Evolutionary conservation across 2,797 vertebrate genomes (phyloP).

Genomic region (Pyrocephalus nanus): DNA sequence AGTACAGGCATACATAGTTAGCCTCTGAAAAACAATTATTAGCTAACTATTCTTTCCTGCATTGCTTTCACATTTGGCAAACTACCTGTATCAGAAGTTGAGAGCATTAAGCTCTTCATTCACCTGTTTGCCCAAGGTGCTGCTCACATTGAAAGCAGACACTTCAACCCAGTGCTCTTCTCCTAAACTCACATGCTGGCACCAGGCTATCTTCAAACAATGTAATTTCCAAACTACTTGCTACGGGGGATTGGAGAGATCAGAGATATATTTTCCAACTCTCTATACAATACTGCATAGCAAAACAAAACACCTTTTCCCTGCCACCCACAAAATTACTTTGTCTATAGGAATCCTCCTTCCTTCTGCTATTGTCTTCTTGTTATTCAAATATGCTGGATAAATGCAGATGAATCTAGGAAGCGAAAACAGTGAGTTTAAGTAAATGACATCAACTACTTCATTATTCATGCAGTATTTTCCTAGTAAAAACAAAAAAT

Average conservation of each 20-base stretch:
- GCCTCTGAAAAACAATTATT: background rate
- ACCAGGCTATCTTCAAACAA: background rate
- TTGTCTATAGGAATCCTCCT: slow-evolving; percentile 89
- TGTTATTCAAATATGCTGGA: slow-evolving; percentile 94
- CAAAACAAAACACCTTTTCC: background rate
- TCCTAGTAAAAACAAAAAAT: background rate
- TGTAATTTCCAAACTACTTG: background rate
- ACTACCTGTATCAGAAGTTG: background rate
- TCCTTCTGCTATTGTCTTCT: slow-evolving; percentile 95
- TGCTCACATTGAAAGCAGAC: background rate
- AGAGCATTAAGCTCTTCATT: background rate
- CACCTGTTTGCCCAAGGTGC: background rate
- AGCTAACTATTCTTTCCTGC: background rate
- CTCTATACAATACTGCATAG: background rate
- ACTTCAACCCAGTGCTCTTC: background rate
- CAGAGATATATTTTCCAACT: background rate
- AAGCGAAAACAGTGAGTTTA: background rate
- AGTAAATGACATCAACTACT: background rate
- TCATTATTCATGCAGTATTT: background rate
- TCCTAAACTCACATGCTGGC: background rate
- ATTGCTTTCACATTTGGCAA: background rate
- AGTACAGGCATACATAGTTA: rapidly evolving
- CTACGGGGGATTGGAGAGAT: background rate
- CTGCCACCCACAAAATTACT: slow-evolving; percentile 70
- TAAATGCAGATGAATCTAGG: slow-evolving; percentile 93